Base-by-base conservation (phyloP, 2,797 vertebrate species). In the Nannoperca obscura region DNA sequence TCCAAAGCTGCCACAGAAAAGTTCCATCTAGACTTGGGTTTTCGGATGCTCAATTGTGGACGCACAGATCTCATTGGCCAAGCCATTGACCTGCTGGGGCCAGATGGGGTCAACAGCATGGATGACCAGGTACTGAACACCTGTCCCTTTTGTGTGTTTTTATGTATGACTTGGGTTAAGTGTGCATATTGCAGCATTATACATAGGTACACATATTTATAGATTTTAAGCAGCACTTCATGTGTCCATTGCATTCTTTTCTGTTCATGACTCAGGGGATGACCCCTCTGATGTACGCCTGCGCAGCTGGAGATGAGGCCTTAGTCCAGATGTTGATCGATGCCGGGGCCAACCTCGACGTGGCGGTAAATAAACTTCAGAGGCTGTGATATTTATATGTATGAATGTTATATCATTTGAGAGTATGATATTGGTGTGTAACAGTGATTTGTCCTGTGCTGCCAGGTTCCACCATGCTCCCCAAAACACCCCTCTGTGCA, bases 291-390 rank as follows among this genome's bases (percentile, higher is more conserved):
- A 99, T 99, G 98, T 99, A 99, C 0, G 98, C 98, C 86, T 99
- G 98, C 46, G 96, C 97, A 47, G 96, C 97, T 59, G 98, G 98
- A 87, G 98, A 99, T 1, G 98, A 99, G 85, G 98, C 98, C 50
- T 96, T 99, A 89, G 98, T 99, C 73, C 98, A 99, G 92, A 99
- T 99, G 98, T 81, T 99, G 84, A 98, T 99, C 55, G 98, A 99
- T 36, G 98, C 98, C 0, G 97, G 97, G 60, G 98, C 98, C 54
- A 98, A 98, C 90, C 93, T 97, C 78, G 98, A 99, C 53, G 89
- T 98, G 74, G 96, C 96, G 77, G 98, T 99, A 93, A 95, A 93
- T 93, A 85, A 27, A 13, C 67, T 36, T 58, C 10, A 72, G 20
- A 40, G 0, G 7, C 38, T 66, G 19, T 27, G 24, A 27, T 27